Evolutionary conservation across 1,140 invertebrate species (phyloP).

Genomic region (Dryas iulia): DNA sequence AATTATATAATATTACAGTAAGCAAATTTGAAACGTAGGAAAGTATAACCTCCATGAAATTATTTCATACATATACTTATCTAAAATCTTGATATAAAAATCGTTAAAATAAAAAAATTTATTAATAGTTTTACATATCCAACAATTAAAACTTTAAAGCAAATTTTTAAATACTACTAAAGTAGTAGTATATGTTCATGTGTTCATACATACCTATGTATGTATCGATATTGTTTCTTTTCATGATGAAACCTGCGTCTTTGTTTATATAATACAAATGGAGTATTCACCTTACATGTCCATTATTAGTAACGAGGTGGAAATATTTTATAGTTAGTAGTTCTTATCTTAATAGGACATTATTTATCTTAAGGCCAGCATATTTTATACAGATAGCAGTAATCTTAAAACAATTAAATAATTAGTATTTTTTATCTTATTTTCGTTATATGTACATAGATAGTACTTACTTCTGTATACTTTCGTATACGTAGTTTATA

Average conservation of each 20-base stretch:
- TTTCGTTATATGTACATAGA: background rate
- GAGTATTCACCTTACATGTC: too few species aligned
- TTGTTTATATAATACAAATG: background rate
- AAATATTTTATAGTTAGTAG: conserved; percentile 6
- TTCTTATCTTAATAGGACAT: conserved; percentile 23
- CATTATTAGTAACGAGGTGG: background rate
- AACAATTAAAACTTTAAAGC: background rate
- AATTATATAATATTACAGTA: too few species aligned
- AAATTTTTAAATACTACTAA: too few species aligned
- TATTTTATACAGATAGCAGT: background rate
- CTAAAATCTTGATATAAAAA: too few species aligned
- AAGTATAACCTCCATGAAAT: background rate
- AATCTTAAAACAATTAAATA: background rate
- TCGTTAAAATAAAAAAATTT: background rate
- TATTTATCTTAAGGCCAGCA: background rate
- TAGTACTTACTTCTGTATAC: too few species aligned
- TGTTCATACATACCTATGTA: too few species aligned
- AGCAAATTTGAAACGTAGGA: background rate
- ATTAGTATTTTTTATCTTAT: background rate
- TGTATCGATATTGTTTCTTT: background rate
- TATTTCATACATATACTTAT: too few species aligned
- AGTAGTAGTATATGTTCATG: too few species aligned
- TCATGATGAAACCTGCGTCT: background rate
- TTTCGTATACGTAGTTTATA: background rate
- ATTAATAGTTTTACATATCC: background rate